phyloP scores from a whole-genome alignment of 1,140 invertebrate genomes.

The Caenorhabditis remanei region DNA sequence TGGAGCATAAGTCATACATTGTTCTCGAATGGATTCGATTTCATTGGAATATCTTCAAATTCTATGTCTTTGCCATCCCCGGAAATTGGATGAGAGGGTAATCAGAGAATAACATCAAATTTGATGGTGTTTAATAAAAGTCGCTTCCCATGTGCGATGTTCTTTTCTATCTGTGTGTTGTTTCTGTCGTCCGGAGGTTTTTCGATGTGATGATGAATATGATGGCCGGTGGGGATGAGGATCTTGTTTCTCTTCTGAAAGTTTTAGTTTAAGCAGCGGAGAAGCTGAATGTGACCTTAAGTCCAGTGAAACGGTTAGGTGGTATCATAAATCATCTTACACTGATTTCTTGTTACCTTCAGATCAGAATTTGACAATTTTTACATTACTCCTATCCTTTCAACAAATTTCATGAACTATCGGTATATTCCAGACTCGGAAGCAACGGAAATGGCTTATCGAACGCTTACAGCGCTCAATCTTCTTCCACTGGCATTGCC shows the following conservation, averaged over 20 bases:
- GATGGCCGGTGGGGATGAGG: conserved; percentile 50
- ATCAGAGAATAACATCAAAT: not conserved
- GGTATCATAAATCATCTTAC: too few species aligned
- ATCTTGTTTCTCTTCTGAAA: not conserved
- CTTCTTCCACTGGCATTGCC: conserved; percentile 32
- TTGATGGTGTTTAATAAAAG: not conserved
- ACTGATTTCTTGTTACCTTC: too few species aligned
- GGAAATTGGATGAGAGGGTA: conserved; percentile 22
- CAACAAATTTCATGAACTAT: not conserved
- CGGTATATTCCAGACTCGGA: conserved; percentile 38
- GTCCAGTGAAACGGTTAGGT: not conserved
- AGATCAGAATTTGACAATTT: too few species aligned
- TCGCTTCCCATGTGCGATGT: conserved; percentile 41
- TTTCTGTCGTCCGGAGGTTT: not conserved
- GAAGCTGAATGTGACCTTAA: not conserved
- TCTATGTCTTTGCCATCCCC: conserved; percentile 1
- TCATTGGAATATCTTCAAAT: conserved; percentile 41
- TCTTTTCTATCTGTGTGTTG: not conserved
- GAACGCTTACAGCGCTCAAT: conserved; percentile 35
- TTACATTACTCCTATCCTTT: too few species aligned
- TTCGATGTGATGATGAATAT: conserved; percentile 13
- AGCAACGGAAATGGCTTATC: not conserved
- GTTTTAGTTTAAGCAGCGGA: not conserved
- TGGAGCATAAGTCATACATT: conserved; percentile 21
- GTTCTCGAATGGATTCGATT: conserved; percentile 21